Base-by-base conservation (phyloP, 2,888 invertebrate species). In the Drosophila histrio region DNA sequence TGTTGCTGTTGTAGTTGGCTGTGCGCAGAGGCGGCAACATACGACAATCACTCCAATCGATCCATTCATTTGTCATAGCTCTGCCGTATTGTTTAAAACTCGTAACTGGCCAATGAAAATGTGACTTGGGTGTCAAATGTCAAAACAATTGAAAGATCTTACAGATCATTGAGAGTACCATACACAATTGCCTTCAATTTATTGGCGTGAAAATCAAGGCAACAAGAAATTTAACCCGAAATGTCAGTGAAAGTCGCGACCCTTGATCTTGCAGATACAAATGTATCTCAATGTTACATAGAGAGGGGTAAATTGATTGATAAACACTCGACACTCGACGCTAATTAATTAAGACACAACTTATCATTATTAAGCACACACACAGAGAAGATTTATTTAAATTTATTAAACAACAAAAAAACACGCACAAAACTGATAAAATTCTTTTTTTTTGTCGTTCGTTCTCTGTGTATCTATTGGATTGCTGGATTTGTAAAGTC, bases 21-120 rank as follows among this genome's bases (percentile, higher is more conserved):
- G 89, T 76, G 57, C 91, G 89, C 50, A 91, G 63, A 8, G 91
- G 91, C 28, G 89, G 88, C 80, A 91, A 87, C 82, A 91, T 86
- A 64, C 91, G 89, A 79, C 89, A 89, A 80, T 91, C 91, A 62
- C 88, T 86, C 91, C 91, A 92, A 84, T 91, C 91, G 62, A 91
- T 91, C 91, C 92, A 91, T 76, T 91, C 91, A 85, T 91, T 92
- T 78, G 91, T 91, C 91, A 91, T 91, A 74, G 69, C 84, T 66
- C 41, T 44, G 88, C 81, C 28, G 65, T 58, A n/a, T n/a, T n/a
- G n/a, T n/a, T n/a, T 57, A 44, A 17, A 43, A 44, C 15, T 47
- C 47, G 22, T 21, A 52, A 38, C 47, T 24, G 61, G 34, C 43
- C 36, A 78, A 75, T 64, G 22, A 38, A 53, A 58, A 28, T 71